Conservation (phyloP, 1,140 invertebrate genomes). For the Heliconius himera region DNA sequence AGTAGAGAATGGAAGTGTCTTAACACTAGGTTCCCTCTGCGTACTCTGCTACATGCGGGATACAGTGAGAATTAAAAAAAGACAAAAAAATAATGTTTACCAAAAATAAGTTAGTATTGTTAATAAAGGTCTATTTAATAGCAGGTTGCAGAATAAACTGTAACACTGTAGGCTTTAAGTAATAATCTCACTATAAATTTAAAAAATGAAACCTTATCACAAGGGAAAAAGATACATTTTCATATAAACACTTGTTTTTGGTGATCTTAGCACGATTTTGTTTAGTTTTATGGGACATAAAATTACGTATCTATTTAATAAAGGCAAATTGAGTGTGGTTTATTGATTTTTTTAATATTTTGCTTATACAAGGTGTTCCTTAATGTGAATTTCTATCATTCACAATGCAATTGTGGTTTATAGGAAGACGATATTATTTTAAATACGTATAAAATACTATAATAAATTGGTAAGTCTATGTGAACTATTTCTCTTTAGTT, state of each 20-base stretch:
- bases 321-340: conserved; percentile 3
- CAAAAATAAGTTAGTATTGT: not conserved
- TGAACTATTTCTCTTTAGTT: too few relatives aligned
- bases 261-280: conserved; percentile 1
- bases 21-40: too few relatives aligned
- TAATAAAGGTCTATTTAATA: not conserved
- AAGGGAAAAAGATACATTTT: not conserved
- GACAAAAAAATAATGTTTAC: too few relatives aligned
- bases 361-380: not conserved
- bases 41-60: too few relatives aligned
- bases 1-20: too few relatives aligned
- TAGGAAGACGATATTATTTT: too few relatives aligned
- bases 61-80: too few relatives aligned
- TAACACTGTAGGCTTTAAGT: not conserved
- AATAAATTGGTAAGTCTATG: too few relatives aligned
- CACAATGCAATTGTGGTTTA: too few relatives aligned
- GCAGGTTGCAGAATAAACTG: not conserved
- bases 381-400: not conserved
- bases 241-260: not conserved
- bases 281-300: conserved; percentile 10
- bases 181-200: not conserved
- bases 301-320: conserved; percentile 1
- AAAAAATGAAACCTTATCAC: not conserved
- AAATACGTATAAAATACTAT: too few relatives aligned
- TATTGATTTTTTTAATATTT: conserved; percentile 7